These are phyloP conservation scores for Macropis europaea DNA, from an alignment of 2,888 invertebrate genomes.

Conservation along the genomic window DNA sequence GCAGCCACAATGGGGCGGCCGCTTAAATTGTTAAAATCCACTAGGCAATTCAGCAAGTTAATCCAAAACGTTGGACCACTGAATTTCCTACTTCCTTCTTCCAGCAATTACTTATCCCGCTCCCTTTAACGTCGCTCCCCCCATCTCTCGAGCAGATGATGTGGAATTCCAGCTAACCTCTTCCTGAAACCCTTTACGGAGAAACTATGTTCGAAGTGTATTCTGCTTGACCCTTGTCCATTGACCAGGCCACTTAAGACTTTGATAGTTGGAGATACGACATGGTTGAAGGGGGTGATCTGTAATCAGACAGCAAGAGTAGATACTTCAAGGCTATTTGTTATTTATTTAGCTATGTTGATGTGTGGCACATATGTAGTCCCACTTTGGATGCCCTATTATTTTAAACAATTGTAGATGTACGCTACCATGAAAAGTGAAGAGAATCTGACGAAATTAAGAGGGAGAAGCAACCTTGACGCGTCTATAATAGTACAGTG, in stretches of 20 bases:
- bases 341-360: too few species aligned
- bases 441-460: too few species aligned
- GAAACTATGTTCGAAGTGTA: constrained; percentile 6
- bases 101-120: constrained; percentile 40
- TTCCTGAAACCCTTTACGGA: background rate
- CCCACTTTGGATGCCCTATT: too few species aligned
- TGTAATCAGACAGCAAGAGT: too few species aligned
- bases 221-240: background rate
- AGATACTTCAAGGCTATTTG: too few species aligned
- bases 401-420: too few species aligned
- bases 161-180: background rate
- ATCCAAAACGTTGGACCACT: constrained; percentile 25
- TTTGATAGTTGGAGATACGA: background rate
- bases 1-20: constrained; percentile 17
- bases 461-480: too few species aligned
- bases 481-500: too few species aligned
- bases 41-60: constrained; percentile 28
- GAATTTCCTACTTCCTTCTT: constrained; percentile 10
- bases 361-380: too few species aligned
- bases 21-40: constrained; percentile 49
- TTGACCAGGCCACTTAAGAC: constrained; percentile 1
- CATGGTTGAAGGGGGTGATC: too few species aligned
- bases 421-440: too few species aligned
- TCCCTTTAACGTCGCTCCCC: background rate
- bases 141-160: background rate